phyloP scores from a whole-genome alignment of 2,113 vertebrate species.

The Bombycilla garrulus region DNA sequence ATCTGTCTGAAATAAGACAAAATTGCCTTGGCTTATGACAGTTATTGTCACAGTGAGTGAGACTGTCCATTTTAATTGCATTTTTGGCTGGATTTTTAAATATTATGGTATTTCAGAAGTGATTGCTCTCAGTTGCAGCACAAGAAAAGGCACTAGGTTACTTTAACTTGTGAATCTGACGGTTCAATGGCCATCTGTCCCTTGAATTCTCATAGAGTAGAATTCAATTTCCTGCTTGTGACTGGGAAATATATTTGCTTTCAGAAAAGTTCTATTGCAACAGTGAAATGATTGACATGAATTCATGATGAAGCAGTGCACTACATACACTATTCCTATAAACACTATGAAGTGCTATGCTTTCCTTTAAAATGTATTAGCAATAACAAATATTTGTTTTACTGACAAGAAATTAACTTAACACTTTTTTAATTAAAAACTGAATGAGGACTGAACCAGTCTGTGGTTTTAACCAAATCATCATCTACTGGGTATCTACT shows the following conservation, averaged over 20 bases:
- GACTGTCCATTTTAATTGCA: neutral
- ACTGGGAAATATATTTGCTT: constrained; percentile 1
- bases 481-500: neutral
- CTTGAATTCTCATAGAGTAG: neutral
- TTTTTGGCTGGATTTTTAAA: neutral
- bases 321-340: neutral
- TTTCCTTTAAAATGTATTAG: constrained; percentile 45
- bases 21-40: neutral
- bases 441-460: neutral
- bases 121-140: neutral
- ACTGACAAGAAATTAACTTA: constrained; percentile 30
- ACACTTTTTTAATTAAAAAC: constrained; percentile 55
- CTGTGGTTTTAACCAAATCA: constrained; percentile 50
- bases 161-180: neutral
- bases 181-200: neutral
- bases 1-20: neutral
- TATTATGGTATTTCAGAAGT: neutral
- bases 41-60: neutral
- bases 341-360: neutral
- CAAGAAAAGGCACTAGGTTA: neutral
- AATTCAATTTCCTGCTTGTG: neutral
- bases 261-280: neutral
- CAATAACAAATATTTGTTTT: constrained; percentile 60
- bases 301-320: neutral
- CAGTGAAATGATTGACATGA: neutral